Conservation (phyloP, 2,888 invertebrate species). For the Coleophora flavipennella region DNA sequence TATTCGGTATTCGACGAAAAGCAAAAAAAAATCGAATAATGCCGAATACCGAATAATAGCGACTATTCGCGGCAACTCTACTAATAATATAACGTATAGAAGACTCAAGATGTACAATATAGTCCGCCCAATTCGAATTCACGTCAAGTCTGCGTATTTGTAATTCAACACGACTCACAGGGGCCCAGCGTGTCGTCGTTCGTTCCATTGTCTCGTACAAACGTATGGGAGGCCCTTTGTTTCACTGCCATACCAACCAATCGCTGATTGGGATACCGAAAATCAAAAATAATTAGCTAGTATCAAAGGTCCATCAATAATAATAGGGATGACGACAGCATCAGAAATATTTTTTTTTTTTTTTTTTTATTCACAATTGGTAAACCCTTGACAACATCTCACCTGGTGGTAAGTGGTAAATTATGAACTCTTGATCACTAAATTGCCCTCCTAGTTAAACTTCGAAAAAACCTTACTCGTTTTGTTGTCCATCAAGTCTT, state of each 20-base stretch:
- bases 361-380: too few species aligned
- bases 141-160: constrained; percentile 62
- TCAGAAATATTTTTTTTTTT: too few species aligned
- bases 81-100: neutral
- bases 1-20: too few species aligned
- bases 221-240: constrained; percentile 34
- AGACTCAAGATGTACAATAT: constrained; percentile 27
- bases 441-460: too few species aligned
- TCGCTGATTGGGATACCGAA: constrained; percentile 25
- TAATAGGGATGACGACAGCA: neutral
- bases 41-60: too few species aligned
- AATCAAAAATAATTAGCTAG: constrained; percentile 17
- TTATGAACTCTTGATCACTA: too few species aligned
- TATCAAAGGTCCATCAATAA: neutral
- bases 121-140: constrained; percentile 58
- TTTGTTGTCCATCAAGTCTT: too few species aligned
- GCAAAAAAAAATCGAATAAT: too few species aligned
- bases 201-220: constrained; percentile 61
- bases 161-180: constrained; percentile 52
- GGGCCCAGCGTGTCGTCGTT: constrained; percentile 28
- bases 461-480: too few species aligned
- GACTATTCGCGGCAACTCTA: too few species aligned
- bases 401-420: too few species aligned
- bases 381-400: too few species aligned
- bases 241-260: constrained; percentile 26